Conservation (phyloP, 1,140 invertebrate species). For the Phocides pigmalion region DNA sequence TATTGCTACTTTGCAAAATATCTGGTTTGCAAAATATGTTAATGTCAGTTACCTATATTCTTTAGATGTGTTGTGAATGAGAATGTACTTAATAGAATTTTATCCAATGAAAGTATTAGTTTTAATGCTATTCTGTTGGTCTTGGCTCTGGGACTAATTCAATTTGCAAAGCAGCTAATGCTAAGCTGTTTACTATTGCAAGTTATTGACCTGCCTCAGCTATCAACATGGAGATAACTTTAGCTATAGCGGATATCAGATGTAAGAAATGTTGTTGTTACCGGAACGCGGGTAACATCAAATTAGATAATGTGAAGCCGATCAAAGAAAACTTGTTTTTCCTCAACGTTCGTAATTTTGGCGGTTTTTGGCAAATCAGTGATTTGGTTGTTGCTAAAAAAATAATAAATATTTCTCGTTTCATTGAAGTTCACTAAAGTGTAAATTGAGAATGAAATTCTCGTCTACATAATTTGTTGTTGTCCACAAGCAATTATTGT, state of each 20-base stretch:
- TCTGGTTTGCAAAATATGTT: background rate
- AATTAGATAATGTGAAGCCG: background rate
- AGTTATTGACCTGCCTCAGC: slow-evolving; percentile 60
- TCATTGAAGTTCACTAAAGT: too few relatives aligned
- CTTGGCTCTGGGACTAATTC: slow-evolving; percentile 60
- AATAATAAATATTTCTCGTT: too few relatives aligned
- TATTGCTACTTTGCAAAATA: background rate
- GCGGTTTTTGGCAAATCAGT: too few relatives aligned
- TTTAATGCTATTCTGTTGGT: slow-evolving; percentile 59
- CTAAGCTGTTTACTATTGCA: slow-evolving; percentile 55
- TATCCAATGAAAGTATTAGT: slow-evolving; percentile 65
- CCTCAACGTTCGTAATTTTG: background rate
- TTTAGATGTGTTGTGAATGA: slow-evolving; percentile 1
- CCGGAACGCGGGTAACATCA: background rate
- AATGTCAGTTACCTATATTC: slow-evolving; percentile 5
- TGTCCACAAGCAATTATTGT: background rate
- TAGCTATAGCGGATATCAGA: slow-evolving; percentile 1
- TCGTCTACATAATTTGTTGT: too few relatives aligned
- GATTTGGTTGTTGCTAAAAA: too few relatives aligned
- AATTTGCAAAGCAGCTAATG: slow-evolving; percentile 60
- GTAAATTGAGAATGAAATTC: too few relatives aligned
- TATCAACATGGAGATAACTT: background rate
- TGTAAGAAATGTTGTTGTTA: background rate
- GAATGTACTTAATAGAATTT: slow-evolving; percentile 36
- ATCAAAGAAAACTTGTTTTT: background rate